Conservation (phyloP, 2,113 vertebrate species). For the Oplegnathus fasciatus region DNA sequence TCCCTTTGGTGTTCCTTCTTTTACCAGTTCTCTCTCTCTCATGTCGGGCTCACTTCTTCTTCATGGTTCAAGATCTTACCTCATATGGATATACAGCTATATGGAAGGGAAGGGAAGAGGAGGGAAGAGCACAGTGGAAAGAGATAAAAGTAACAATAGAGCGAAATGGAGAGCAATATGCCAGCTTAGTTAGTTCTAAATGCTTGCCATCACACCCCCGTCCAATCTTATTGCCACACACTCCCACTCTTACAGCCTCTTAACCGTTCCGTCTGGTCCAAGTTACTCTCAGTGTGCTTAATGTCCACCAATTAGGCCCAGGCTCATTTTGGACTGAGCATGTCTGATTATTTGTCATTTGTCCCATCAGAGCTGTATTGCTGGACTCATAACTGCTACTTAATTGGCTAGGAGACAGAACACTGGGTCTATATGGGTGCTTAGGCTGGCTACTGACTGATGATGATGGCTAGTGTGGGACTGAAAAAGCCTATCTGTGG, state of each 20-base stretch:
- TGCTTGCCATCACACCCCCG: conserved; percentile 35
- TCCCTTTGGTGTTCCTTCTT: conserved; percentile 51
- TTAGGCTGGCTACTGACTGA: conserved; percentile 73
- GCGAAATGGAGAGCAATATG: conserved; percentile 43
- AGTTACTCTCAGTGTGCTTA: conserved; percentile 62
- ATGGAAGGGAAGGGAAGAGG: conserved; percentile 17
- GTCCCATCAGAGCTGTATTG: conserved; percentile 73
- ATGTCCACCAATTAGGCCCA: conserved; percentile 73
- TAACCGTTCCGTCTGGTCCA: conserved; percentile 59
- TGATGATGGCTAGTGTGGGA: conserved; percentile 76
- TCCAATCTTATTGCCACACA: conserved; percentile 54
- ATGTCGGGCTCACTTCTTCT: conserved; percentile 28
- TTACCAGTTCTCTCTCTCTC: conserved; percentile 23
- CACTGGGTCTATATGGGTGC: conserved; percentile 69
- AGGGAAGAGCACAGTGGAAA: neutral
- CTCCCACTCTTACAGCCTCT: conserved; percentile 60
- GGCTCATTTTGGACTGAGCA: conserved; percentile 72
- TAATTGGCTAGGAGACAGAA: conserved; percentile 79
- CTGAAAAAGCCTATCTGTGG: conserved; percentile 66
- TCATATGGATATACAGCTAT: conserved; percentile 1
- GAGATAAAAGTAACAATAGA: conserved; percentile 15
- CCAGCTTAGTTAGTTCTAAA: conserved; percentile 50
- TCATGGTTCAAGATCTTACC: conserved; percentile 41
- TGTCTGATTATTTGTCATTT: conserved; percentile 77
- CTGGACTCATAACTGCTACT: conserved; percentile 73